These are phyloP conservation scores for Muscina levida DNA, from an alignment of 2,888 invertebrate genomes.

Conservation along the genomic window DNA sequence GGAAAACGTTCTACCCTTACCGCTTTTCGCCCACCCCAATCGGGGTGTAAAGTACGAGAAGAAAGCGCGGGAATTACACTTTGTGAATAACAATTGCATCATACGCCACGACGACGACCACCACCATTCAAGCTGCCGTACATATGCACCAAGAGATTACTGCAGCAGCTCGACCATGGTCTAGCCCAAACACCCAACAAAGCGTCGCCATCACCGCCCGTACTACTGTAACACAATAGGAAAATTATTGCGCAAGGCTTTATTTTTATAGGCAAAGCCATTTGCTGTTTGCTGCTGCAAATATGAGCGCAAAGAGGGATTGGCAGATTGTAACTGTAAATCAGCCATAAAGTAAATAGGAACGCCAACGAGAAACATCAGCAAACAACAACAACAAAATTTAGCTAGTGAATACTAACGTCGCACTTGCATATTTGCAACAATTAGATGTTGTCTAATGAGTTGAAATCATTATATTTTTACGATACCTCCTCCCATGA, in stretches of 20 bases:
- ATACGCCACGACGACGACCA: not conserved
- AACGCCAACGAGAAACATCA: no score
- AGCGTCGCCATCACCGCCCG: not conserved
- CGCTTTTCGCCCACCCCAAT: not conserved
- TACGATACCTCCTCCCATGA: slow-evolving; percentile 30
- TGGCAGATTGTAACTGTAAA: slow-evolving; percentile 10
- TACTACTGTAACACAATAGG: slow-evolving; percentile 34
- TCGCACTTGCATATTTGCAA: slow-evolving; percentile 50
- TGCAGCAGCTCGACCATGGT: not conserved
- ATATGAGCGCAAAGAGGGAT: not conserved
- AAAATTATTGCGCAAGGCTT: slow-evolving; percentile 61
- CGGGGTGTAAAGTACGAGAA: not conserved
- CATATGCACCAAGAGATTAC: not conserved
- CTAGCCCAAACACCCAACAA: slow-evolving; percentile 5
- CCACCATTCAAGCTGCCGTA: not conserved
- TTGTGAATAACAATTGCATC: slow-evolving; percentile 4
- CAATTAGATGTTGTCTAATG: slow-evolving; percentile 55
- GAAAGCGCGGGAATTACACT: not conserved
- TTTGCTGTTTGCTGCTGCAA: no score
- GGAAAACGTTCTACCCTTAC: not conserved
- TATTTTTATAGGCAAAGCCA: slow-evolving; percentile 4
- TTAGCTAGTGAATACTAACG: not conserved
- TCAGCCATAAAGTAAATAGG: no score
- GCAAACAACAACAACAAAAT: not conserved
- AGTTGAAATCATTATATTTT: slow-evolving; percentile 43